phyloP scores from a whole-genome alignment of 2,113 vertebrate genomes.

The Crocuta crocuta region DNA sequence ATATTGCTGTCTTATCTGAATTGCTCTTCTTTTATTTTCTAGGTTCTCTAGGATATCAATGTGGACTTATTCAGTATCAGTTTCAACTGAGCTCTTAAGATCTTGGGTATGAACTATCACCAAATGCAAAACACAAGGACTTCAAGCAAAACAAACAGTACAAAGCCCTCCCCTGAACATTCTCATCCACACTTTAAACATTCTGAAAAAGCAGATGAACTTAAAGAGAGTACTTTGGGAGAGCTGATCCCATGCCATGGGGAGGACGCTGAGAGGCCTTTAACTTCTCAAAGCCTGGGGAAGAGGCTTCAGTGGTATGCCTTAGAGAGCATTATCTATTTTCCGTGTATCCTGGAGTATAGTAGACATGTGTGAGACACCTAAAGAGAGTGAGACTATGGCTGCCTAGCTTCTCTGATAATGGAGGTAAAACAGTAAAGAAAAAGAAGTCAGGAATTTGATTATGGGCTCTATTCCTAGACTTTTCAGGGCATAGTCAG shows the following conservation, averaged over 20 bases:
- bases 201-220: neutral
- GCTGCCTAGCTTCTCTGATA: neutral
- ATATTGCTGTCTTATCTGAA: neutral
- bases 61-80: neutral
- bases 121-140: neutral
- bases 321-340: neutral
- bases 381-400: neutral
- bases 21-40: neutral
- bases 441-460: neutral
- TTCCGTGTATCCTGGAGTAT: neutral
- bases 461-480: neutral
- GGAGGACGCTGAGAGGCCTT: neutral
- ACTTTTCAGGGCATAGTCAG: neutral
- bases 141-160: neutral
- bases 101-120: neutral
- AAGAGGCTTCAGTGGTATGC: neutral
- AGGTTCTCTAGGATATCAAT: neutral
- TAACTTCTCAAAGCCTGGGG: neutral
- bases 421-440: neutral
- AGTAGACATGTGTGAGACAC: neutral
- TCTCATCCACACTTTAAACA: neutral
- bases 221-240: neutral
- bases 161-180: neutral
- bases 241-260: accelerated
- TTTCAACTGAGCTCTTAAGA: neutral